Evolutionary conservation across 2,113 vertebrate species (phyloP).

Genomic region (Carassius carassius): DNA sequence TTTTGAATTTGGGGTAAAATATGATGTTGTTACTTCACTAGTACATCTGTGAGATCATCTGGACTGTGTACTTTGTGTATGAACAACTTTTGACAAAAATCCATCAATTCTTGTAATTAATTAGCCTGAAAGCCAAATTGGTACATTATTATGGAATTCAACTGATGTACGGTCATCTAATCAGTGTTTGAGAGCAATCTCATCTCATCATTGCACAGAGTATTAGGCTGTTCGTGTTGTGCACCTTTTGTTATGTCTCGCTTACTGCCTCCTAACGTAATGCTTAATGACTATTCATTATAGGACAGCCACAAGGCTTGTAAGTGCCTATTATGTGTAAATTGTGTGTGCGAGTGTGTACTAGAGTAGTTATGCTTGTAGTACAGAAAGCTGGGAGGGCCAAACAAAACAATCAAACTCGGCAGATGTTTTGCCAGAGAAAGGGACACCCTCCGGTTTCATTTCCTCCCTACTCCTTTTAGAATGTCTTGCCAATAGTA

Average conservation of each 20-base stretch:
- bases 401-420: not conserved
- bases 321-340: slow-evolving; percentile 26
- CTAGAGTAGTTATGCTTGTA: not conserved
- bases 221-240: not conserved
- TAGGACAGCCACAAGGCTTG: not conserved
- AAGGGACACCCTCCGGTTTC: not conserved
- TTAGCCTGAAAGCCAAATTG: not conserved
- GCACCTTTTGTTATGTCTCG: slow-evolving; percentile 2
- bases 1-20: not conserved
- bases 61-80: not conserved
- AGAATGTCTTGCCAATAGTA: not conserved
- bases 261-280: not conserved
- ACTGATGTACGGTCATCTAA: not conserved
- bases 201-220: not conserved
- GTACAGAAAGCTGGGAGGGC: not conserved
- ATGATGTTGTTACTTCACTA: not conserved
- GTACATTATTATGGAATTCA: not conserved
- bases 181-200: not conserved
- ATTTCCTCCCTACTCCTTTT: not conserved
- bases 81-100: not conserved
- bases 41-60: not conserved
- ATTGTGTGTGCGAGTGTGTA: not conserved
- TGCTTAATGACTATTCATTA: slow-evolving; percentile 26
- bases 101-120: not conserved
- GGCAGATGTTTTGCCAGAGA: slow-evolving; percentile 1